Conservation (phyloP, 2,888 invertebrate species). For the Nephrotoma flavescens region DNA sequence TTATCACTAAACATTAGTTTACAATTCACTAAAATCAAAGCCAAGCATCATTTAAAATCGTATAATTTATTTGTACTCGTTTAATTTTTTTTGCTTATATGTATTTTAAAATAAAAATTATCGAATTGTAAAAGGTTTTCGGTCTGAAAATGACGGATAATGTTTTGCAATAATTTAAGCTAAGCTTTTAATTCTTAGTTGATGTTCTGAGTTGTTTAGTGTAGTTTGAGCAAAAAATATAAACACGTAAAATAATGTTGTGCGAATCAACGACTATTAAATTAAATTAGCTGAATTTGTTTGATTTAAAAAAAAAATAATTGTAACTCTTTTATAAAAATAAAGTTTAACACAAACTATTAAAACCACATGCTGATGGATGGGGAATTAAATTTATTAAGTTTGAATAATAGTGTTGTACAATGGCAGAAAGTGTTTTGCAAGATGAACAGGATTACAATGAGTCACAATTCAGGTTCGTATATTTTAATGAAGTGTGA, state of each 20-base stretch:
- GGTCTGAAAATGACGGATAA: not conserved
- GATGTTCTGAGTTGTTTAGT: not conserved
- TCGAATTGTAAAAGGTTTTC: not conserved
- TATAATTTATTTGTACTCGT: not conserved
- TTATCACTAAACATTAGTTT: not conserved
- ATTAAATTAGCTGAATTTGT: not conserved
- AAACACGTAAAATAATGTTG: not conserved
- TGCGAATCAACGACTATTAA: not conserved
- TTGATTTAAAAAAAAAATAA: not conserved
- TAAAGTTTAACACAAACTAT: not conserved
- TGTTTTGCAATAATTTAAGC: not conserved
- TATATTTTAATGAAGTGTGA: not conserved
- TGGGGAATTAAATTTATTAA: not conserved
- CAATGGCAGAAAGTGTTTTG: conserved; percentile 1
- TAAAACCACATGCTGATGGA: not conserved
- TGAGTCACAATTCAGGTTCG: conserved; percentile 3
- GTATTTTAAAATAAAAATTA: not conserved
- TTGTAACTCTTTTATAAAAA: not conserved
- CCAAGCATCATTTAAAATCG: not conserved
- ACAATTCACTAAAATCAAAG: not conserved
- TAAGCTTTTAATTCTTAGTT: not conserved
- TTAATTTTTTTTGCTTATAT: not conserved
- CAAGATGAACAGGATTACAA: not conserved
- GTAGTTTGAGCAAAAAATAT: not conserved
- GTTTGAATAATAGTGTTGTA: not conserved